Conservation (phyloP, 2,888 invertebrate genomes). For the Sinohyriopsis cumingii region DNA sequence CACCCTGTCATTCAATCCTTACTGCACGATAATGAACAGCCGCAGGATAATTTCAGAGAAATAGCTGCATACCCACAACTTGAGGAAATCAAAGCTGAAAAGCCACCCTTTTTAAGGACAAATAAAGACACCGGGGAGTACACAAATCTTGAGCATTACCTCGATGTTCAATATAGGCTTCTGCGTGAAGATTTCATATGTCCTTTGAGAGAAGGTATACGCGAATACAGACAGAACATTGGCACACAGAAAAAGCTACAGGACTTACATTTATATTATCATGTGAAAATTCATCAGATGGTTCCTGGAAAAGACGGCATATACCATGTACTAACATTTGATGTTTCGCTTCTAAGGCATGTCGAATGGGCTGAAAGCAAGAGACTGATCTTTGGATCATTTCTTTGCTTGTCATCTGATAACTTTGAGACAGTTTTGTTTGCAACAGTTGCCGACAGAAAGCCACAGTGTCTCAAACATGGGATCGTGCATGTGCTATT, state of each 20-base stretch:
- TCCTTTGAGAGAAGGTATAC: background rate
- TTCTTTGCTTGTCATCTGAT: slow-evolving; percentile 81
- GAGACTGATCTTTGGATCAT: slow-evolving; percentile 80
- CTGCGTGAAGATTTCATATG: background rate
- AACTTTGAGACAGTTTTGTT: slow-evolving; percentile 81
- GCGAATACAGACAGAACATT: background rate
- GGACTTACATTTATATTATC: slow-evolving; percentile 16
- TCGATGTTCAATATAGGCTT: background rate
- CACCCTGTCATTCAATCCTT: too few relatives aligned
- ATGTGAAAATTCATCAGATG: background rate
- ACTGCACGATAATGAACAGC: too few relatives aligned
- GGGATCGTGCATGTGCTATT: too few relatives aligned
- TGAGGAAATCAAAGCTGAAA: slow-evolving; percentile 60
- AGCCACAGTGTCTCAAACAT: too few relatives aligned
- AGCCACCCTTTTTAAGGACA: slow-evolving; percentile 70
- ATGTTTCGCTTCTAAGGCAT: slow-evolving; percentile 5
- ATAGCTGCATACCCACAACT: background rate
- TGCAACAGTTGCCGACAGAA: slow-evolving; percentile 74
- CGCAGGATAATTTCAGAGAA: too few relatives aligned
- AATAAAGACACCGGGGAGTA: slow-evolving; percentile 79
- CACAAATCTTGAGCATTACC: slow-evolving; percentile 73
- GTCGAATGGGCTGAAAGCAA: slow-evolving; percentile 74
- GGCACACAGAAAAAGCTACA: slow-evolving; percentile 2
- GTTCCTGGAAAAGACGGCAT: background rate
- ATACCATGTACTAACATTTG: background rate